Evolutionary conservation across 1,140 invertebrate species (phyloP).

Genomic region (Pentalonia nigronervosa): DNA sequence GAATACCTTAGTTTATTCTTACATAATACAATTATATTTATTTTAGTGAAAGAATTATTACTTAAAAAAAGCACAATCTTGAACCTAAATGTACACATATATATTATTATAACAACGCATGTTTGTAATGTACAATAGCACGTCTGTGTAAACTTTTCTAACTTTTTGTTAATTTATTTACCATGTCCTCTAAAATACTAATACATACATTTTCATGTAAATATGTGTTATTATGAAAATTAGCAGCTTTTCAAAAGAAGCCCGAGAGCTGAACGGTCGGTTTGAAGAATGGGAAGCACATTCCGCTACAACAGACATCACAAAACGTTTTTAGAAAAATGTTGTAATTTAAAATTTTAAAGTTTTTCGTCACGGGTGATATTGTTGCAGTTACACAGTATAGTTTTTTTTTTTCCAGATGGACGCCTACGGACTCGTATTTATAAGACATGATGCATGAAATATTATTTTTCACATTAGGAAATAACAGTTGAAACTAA

Average conservation of each 20-base stretch:
- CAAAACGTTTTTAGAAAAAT: not conserved
- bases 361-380: not conserved
- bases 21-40: not conserved
- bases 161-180: conserved; percentile 2
- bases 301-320: not conserved
- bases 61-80: not conserved
- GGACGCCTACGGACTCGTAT: not conserved
- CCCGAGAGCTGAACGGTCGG: not conserved
- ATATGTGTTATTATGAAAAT: not conserved
- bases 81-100: not conserved
- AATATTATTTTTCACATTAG: not conserved
- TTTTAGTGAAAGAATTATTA: not conserved
- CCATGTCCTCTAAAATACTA: not conserved
- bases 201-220: not conserved
- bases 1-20: not conserved
- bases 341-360: not conserved
- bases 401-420: not conserved
- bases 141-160: not conserved
- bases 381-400: not conserved
- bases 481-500: not conserved
- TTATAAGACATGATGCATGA: not conserved
- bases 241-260: not conserved
- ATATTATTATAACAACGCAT: not conserved
- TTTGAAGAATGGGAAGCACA: not conserved
- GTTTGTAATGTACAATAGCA: not conserved